These are phyloP conservation scores for Novumbra hubbsi DNA, from an alignment of 2,797 vertebrate genomes.

Conservation along the genomic window DNA sequence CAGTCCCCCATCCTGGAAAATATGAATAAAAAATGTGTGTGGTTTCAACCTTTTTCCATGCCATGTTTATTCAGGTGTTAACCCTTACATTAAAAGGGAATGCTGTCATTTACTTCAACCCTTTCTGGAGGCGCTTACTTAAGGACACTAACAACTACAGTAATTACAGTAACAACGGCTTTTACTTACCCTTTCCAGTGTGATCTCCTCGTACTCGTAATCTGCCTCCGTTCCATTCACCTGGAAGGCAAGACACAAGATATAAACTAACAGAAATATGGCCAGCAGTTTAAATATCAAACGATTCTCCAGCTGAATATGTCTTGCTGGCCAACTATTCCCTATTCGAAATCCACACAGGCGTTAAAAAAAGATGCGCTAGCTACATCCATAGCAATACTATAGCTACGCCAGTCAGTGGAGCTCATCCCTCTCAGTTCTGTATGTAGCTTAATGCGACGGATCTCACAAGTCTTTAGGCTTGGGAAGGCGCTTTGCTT, in stretches of 20 bases:
- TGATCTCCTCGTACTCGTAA: slow-evolving; percentile 98
- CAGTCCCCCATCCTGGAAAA: too few relatives aligned
- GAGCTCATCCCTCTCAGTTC: background rate
- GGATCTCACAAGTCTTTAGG: too few relatives aligned
- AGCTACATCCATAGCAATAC: background rate
- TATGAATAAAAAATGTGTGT: background rate
- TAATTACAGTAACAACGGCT: background rate
- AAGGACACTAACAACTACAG: too few relatives aligned
- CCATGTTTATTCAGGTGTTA: background rate
- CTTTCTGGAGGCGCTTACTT: background rate
- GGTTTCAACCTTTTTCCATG: background rate
- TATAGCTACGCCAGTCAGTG: background rate
- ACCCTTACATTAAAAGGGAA: background rate
- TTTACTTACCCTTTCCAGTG: slow-evolving; percentile 96
- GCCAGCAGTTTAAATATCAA: background rate
- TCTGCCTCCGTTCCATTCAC: slow-evolving; percentile 96
- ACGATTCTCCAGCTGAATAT: background rate
- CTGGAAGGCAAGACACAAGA: slow-evolving; percentile 60
- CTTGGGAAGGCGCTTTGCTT: too few relatives aligned
- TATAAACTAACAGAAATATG: background rate
- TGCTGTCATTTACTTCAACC: background rate
- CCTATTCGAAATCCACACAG: background rate
- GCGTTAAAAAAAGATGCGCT: background rate
- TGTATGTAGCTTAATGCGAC: too few relatives aligned
- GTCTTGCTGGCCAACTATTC: background rate